A percentile compares a stretch with the other conserved stretches of the same genome.
phyloP scores from a whole-genome alignment of 2,888 invertebrate species.

The Lymantria dispar region DNA sequence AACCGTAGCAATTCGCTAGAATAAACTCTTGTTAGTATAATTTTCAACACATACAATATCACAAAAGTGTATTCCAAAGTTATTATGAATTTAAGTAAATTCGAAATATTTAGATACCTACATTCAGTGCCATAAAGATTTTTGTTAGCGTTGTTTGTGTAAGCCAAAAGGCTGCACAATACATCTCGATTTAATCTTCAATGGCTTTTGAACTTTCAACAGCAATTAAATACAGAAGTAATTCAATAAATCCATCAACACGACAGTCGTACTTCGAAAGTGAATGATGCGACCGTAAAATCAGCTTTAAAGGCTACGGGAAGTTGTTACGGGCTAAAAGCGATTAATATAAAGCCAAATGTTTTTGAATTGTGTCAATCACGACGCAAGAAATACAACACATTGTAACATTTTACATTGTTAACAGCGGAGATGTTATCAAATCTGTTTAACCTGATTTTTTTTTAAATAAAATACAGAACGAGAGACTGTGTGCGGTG shows the following conservation, averaged over 20 bases:
- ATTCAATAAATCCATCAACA: conserved; percentile 12
- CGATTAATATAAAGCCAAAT: conserved; percentile 3
- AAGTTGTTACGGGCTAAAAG: conserved; percentile 7
- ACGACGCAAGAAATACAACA: conserved; percentile 1
- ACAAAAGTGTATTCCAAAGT: too few species aligned
- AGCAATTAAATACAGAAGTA: conserved; percentile 1
- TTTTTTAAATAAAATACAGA: too few species aligned
- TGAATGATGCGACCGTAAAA: conserved; percentile 11
- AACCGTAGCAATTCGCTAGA: too few species aligned
- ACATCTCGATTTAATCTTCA: neutral
- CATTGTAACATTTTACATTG: neutral
- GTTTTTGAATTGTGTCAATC: conserved; percentile 4
- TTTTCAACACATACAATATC: too few species aligned
- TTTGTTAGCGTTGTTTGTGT: neutral
- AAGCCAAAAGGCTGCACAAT: neutral
- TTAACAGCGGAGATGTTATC: too few species aligned
- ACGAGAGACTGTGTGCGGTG: too few species aligned
- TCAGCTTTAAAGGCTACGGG: conserved; percentile 4
- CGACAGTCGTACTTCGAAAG: conserved; percentile 1
- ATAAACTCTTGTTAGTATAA: too few species aligned
- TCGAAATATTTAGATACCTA: neutral
- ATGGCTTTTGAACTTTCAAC: conserved; percentile 2
- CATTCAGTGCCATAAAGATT: neutral
- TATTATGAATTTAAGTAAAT: neutral
- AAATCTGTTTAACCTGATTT: too few species aligned